These are phyloP conservation scores for Porites lobata DNA, from an alignment of 92 coral and sea anemone genomes.

Conservation along the genomic window DNA sequence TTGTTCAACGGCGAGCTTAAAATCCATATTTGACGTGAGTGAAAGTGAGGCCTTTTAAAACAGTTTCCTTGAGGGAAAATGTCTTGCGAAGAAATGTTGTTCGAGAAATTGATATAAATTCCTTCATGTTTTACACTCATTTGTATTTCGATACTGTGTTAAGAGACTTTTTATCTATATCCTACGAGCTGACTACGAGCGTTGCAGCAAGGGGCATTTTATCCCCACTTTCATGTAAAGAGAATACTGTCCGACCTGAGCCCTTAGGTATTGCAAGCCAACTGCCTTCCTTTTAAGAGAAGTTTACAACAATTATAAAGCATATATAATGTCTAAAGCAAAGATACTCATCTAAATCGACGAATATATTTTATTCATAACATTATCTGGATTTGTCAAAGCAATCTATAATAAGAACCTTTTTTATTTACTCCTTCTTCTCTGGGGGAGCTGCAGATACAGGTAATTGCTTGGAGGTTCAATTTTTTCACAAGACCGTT, in stretches of 20 bases:
- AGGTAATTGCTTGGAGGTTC: not conserved
- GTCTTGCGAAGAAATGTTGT: too few species aligned
- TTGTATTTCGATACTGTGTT: not conserved
- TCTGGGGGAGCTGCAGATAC: not conserved
- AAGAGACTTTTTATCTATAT: not conserved
- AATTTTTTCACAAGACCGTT: not conserved
- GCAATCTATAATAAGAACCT: not conserved
- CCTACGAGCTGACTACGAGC: not conserved
- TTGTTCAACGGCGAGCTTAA: too few species aligned
- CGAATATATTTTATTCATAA: too few species aligned
- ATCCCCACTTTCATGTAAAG: not conserved
- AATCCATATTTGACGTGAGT: too few species aligned
- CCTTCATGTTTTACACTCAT: too few species aligned
- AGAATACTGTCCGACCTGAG: not conserved
- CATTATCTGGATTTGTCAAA: not conserved
- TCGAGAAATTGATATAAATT: too few species aligned
- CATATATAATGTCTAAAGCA: too few species aligned
- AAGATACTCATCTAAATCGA: too few species aligned
- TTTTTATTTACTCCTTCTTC: not conserved
- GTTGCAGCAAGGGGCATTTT: not conserved
- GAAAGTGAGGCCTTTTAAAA: too few species aligned
- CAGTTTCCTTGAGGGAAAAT: too few species aligned
- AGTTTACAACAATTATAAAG: not conserved
- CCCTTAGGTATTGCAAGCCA: not conserved
- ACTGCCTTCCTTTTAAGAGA: not conserved